Base-by-base conservation (phyloP, 2,888 invertebrate species). In the Oscheius sp. region DNA sequence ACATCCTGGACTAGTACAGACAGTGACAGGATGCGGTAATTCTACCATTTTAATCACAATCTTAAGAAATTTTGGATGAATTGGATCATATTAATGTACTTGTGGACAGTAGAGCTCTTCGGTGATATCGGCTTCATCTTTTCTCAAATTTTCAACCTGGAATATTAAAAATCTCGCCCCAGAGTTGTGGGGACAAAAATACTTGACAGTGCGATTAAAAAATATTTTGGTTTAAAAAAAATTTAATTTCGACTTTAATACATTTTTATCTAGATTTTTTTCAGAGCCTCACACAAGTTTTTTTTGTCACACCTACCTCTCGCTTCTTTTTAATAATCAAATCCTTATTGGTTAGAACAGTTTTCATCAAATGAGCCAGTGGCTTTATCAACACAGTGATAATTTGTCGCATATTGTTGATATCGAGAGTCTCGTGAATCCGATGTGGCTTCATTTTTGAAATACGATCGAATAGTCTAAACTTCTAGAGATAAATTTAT, bases 381-480 rank as follows among this genome's bases (percentile, higher is more conserved):
- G 63, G 63, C 8, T 26, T n/a, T 12, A 47, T 20, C 0, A 63
- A 33, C 14, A 36, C 33, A 6, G 33, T 45, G 14, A 63, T 49
- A 1, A 63, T 14, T 1, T 8, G 32, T 5, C 50, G 47, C 8
- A 22, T 30, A 17, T 47, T 49, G n/a, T 63, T 63, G 20, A 63
- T 20, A 49, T 28, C 26, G 26, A 63, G 33, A 4, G 63, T 61
- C 30, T 67, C 24, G 8, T 41, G 17, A 6, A 61, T 44, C 17
- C 14, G 6, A 30, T 61, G 61, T 9, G 30, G 26, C 1, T 22
- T 26, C 44, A 61, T 9, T 6, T 41, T 30, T n/a, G 32, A 17
- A 17, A 61, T 61, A 22, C 26, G 12, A n/a, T 61, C 28, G 44
- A 61, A 38, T 12, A 61, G 32, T 20, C 61, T 61, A 44, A 20